Conservation (phyloP, 2,797 vertebrate species). For the Scomberomorus guttatus region DNA sequence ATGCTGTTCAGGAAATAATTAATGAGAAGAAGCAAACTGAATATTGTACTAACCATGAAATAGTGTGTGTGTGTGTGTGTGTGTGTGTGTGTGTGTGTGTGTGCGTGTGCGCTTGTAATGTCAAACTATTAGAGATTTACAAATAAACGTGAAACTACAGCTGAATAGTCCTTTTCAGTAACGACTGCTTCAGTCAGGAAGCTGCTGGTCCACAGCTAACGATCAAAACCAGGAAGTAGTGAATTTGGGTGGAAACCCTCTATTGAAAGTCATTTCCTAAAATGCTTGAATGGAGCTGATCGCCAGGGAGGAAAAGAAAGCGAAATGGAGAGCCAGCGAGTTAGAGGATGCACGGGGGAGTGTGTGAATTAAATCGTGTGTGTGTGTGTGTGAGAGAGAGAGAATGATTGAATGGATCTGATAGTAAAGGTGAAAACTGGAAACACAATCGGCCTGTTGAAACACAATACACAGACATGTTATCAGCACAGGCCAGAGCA, state of each 20-base stretch:
- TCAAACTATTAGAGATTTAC: too few species aligned
- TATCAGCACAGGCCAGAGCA: conserved; percentile 53
- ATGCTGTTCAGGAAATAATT: too few species aligned
- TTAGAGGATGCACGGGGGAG: conserved; percentile 8
- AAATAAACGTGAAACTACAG: too few species aligned
- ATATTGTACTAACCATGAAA: too few species aligned
- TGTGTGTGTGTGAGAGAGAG: conserved; percentile 9
- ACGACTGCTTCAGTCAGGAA: conserved; percentile 33
- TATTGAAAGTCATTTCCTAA: conserved; percentile 70
- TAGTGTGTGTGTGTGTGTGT: too few species aligned
- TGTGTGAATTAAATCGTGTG: not conserved
- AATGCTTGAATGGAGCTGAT: conserved; percentile 18
- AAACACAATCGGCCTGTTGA: conserved; percentile 51
- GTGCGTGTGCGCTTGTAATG: too few species aligned
- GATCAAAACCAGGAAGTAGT: conserved; percentile 51
- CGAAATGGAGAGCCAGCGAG: conserved; percentile 8
- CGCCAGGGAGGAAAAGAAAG: conserved; percentile 13
- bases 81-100: too few species aligned
- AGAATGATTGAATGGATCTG: conserved; percentile 22
- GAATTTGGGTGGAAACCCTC: conserved; percentile 50
- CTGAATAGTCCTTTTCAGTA: not conserved
- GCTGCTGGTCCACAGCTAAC: conserved; percentile 2
- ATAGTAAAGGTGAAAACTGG: conserved; percentile 46
- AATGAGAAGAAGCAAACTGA: too few species aligned
- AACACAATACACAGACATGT: conserved; percentile 41